Evolutionary conservation across 2,113 vertebrate genomes (phyloP).

Genomic region (Gopherus evgoodei): DNA sequence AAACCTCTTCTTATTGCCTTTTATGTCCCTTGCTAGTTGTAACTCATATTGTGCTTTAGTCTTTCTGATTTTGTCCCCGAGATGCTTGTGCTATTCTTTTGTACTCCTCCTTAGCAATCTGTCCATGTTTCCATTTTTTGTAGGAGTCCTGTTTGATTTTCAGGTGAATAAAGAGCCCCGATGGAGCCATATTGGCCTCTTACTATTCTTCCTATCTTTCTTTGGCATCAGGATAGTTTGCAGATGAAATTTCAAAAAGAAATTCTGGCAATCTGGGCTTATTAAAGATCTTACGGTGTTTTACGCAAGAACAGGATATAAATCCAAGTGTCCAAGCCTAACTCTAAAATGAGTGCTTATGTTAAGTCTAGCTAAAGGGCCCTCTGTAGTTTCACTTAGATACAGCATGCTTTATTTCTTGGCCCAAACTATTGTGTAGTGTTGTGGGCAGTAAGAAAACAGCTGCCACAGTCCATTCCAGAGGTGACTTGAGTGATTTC

Average conservation of each 20-base stretch:
- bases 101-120: background rate
- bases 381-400: background rate
- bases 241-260: conserved; percentile 2
- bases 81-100: background rate
- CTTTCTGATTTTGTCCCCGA: no score
- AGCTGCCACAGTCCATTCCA: background rate
- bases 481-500: background rate
- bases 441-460: background rate
- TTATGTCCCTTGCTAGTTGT: background rate
- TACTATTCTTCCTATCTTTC: background rate
- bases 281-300: background rate
- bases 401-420: background rate
- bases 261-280: background rate
- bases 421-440: background rate
- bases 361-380: background rate
- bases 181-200: background rate
- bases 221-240: background rate
- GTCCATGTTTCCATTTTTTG: background rate
- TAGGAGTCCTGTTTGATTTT: background rate
- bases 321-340: background rate
- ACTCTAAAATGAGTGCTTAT: background rate
- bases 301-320: background rate
- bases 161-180: background rate
- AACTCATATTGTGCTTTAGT: background rate
- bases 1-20: background rate